Conservation (phyloP, 2,888 invertebrate species). For the Apamea sordens region DNA sequence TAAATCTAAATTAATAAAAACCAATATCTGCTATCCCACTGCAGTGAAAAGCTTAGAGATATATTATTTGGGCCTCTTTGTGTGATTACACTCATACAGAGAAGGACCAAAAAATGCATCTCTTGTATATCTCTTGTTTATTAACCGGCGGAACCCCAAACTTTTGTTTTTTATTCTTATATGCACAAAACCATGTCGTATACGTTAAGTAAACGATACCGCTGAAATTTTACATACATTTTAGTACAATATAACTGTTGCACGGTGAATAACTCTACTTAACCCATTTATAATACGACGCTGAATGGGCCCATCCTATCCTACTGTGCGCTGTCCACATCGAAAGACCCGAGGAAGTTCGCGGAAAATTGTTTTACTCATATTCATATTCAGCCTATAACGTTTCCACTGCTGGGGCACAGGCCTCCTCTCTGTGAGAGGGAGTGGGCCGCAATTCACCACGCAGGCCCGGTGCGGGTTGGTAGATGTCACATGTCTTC, state of each 20-base stretch:
- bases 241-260: not conserved
- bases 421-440: too few species aligned
- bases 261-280: not conserved
- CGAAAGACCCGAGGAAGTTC: slow-evolving; percentile 4
- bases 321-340: slow-evolving; percentile 15
- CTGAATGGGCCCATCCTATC: slow-evolving; percentile 24
- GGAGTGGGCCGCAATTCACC: too few species aligned
- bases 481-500: too few species aligned
- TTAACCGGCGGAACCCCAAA: not conserved
- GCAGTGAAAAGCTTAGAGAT: not conserved
- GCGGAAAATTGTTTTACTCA: not conserved
- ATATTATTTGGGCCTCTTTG: not conserved
- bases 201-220: not conserved
- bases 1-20: not conserved
- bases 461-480: too few species aligned
- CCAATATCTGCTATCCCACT: not conserved
- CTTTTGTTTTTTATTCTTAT: not conserved
- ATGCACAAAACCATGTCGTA: not conserved
- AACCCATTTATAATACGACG: slow-evolving; percentile 26
- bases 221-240: not conserved
- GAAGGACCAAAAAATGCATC: not conserved
- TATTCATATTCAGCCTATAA: not conserved
- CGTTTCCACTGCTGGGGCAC: too few species aligned
- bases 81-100: too few species aligned
- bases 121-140: not conserved